Evolutionary conservation across 2,888 invertebrate genomes (phyloP).

Genomic region (Entomobrya multifasciata): DNA sequence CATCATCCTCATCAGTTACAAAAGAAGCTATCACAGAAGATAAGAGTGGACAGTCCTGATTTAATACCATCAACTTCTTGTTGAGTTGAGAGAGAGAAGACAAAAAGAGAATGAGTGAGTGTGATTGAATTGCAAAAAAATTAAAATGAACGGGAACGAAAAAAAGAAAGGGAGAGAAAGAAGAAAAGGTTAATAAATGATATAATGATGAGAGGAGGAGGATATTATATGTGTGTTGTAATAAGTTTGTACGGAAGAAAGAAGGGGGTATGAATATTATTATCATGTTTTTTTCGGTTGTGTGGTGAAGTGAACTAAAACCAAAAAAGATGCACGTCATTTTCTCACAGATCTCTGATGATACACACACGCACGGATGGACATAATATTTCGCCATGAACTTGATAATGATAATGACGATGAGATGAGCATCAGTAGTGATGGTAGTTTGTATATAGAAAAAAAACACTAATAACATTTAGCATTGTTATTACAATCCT

Average conservation of each 20-base stretch:
- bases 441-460: constrained; percentile 6
- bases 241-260: constrained; percentile 32
- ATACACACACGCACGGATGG: constrained; percentile 61
- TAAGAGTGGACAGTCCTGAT: constrained; percentile 72
- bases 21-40: constrained; percentile 69
- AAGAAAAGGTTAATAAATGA: constrained; percentile 51
- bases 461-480: neutral
- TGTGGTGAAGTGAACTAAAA: constrained; percentile 45
- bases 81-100: constrained; percentile 24
- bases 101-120: constrained; percentile 57
- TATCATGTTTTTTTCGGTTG: constrained; percentile 39
- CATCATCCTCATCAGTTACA: constrained; percentile 55
- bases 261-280: constrained; percentile 39
- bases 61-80: constrained; percentile 53
- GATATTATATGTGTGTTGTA: constrained; percentile 38
- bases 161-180: constrained; percentile 12
- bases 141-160: constrained; percentile 43
- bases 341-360: constrained; percentile 75
- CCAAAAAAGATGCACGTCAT: constrained; percentile 79
- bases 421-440: constrained; percentile 15
- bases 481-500: constrained; percentile 8
- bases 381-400: constrained; percentile 68
- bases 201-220: constrained; percentile 31
- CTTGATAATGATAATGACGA: constrained; percentile 48
- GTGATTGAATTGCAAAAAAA: constrained; percentile 68